Percentiles rank a stretch among this genome's conserved stretches.
Evolutionary conservation across 2,888 invertebrate species (phyloP).

Genomic region (Ditula angustiorana): DNA sequence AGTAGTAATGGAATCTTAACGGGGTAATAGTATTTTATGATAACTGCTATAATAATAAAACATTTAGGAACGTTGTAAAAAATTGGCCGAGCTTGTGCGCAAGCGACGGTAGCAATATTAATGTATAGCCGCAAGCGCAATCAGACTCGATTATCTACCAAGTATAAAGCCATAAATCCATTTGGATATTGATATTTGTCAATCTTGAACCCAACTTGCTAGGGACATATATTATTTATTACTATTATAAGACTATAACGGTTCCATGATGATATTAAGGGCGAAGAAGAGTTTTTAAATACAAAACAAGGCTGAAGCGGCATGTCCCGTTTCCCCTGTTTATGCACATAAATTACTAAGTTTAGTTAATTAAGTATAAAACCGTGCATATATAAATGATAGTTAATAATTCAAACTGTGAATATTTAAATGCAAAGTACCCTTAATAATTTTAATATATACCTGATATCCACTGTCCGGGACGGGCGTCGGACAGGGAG

Average conservation of each 20-base stretch:
- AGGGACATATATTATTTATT: conserved; percentile 50
- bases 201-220: conserved; percentile 40
- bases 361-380: no score
- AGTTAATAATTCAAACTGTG: no score
- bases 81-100: conserved; percentile 14
- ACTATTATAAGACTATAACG: conserved; percentile 6
- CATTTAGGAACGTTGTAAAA: conserved; percentile 25
- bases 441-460: no score
- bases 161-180: conserved; percentile 55
- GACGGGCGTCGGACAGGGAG: no score
- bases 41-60: conserved; percentile 19
- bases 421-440: no score
- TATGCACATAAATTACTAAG: no score
- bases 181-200: conserved; percentile 45
- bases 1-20: conserved; percentile 24
- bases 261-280: background rate
- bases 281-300: no score
- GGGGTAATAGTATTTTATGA: conserved; percentile 16
- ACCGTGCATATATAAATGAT: no score
- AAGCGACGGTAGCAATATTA: conserved; percentile 40
- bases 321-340: no score
- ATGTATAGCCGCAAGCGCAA: conserved; percentile 42
- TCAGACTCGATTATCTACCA: conserved; percentile 40
- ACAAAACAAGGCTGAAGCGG: no score
- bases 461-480: no score